These are phyloP conservation scores for Stenotaenia linearis DNA, from an alignment of 2,888 invertebrate species.

Conservation along the genomic window DNA sequence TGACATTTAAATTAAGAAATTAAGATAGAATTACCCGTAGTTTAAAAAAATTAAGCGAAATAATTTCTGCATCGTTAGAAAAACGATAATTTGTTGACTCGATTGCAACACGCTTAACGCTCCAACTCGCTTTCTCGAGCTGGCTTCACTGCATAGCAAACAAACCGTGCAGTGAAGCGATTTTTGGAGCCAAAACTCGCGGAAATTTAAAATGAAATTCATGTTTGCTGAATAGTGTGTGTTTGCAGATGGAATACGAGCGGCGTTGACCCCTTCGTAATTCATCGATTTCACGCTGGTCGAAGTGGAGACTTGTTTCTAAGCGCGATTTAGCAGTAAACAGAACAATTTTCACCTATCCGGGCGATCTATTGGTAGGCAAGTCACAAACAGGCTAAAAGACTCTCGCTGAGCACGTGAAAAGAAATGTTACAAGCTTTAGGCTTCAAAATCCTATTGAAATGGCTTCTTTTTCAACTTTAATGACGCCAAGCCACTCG, in stretches of 20 bases:
- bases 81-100: too few relatives aligned
- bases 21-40: too few relatives aligned
- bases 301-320: conserved; percentile 3
- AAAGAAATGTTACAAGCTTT: not conserved
- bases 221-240: not conserved
- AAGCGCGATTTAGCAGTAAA: not conserved
- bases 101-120: too few relatives aligned
- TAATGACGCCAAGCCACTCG: not conserved
- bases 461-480: not conserved
- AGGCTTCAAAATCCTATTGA: not conserved
- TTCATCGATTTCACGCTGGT: not conserved
- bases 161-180: not conserved
- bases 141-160: not conserved
- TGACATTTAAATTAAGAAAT: too few relatives aligned
- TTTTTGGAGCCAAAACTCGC: not conserved
- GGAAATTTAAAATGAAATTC: not conserved
- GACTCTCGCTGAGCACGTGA: not conserved
- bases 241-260: not conserved
- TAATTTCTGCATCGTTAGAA: too few relatives aligned
- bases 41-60: too few relatives aligned
- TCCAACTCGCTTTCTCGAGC: too few relatives aligned
- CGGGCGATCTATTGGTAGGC: not conserved
- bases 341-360: not conserved
- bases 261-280: not conserved
- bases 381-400: not conserved